Percentiles rank a stretch among this genome's conserved stretches.
Conservation (phyloP, 2,113 vertebrate genomes). For the Pan paniscus region DNA sequence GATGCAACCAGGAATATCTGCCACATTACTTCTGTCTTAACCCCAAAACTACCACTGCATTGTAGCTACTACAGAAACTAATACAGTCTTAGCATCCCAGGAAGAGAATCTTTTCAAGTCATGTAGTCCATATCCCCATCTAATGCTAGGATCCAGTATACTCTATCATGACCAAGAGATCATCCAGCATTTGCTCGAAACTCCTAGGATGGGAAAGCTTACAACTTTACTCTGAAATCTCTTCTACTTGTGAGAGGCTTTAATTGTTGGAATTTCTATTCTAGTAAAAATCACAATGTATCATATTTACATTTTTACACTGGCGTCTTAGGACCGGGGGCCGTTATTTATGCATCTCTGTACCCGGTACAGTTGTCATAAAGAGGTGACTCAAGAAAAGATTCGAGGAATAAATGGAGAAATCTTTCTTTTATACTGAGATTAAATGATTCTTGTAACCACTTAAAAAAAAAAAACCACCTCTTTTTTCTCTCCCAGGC, state of each 20-base stretch:
- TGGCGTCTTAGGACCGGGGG: background rate
- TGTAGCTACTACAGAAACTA: background rate
- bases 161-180: background rate
- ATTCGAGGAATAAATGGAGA: background rate
- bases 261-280: background rate
- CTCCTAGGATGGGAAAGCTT: background rate
- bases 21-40: background rate
- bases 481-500: background rate
- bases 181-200: background rate
- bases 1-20: background rate
- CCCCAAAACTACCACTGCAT: background rate
- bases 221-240: background rate
- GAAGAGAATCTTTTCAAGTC: background rate
- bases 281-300: background rate
- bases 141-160: background rate
- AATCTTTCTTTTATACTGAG: background rate
- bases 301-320: background rate
- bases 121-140: background rate
- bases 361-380: background rate
- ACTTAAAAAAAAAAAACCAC: background rate
- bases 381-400: background rate
- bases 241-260: background rate
- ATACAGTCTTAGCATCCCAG: background rate
- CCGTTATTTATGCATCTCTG: background rate
- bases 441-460: conserved; percentile 23